Evolutionary conservation across 2,113 vertebrate species (phyloP).

Genomic region (Camarhynchus parvulus): DNA sequence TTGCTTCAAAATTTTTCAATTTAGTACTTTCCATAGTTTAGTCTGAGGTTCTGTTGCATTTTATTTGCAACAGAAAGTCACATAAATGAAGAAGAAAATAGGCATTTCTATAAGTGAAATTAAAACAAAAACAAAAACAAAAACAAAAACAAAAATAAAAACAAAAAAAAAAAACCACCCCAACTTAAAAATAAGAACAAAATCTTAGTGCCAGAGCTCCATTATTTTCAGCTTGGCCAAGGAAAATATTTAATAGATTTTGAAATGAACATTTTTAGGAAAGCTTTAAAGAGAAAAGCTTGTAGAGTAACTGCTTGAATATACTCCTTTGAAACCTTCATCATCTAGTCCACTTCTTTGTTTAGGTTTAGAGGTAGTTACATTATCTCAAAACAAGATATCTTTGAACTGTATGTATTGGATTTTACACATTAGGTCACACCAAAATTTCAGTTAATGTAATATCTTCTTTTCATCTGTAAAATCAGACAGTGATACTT

Average conservation of each 20-base stretch:
- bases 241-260: neutral
- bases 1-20: neutral
- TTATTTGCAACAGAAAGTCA: neutral
- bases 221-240: neutral
- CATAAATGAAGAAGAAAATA: neutral
- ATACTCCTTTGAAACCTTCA: neutral
- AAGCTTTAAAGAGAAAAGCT: neutral
- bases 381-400: neutral
- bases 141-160: accelerated
- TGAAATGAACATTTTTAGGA: neutral
- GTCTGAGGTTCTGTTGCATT: neutral
- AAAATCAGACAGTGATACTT: neutral
- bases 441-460: neutral
- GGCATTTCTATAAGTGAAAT: neutral
- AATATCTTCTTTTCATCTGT: neutral
- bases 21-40: neutral
- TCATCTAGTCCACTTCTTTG: neutral
- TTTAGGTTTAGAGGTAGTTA: neutral
- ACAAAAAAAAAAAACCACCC: neutral
- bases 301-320: neutral
- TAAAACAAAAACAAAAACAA: too few relatives aligned
- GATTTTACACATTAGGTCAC: neutral
- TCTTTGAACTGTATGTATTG: neutral
- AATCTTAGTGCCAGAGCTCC: neutral
- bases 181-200: neutral